Base-by-base conservation (phyloP, 2,888 invertebrate genomes). In the Lepidocyrtinus sp. region DNA sequence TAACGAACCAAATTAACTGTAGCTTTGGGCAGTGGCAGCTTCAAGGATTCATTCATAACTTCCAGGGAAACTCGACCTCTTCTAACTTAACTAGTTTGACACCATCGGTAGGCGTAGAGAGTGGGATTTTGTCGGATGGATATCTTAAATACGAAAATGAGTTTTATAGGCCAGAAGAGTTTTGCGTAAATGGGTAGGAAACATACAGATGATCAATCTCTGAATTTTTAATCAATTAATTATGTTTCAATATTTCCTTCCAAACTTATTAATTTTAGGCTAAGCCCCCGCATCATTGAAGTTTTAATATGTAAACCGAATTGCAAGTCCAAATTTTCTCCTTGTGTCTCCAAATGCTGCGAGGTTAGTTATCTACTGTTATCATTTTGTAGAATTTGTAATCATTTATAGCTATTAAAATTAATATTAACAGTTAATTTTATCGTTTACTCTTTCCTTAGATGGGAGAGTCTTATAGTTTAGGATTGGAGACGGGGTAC, bases 341-440 rank as follows among this genome's bases (percentile, higher is more conserved):
- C 83, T 7, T 83, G 83, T 55, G 65, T 83, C 21, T 63, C 78
- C 27, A 83, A 83, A 46, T 83, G 83, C 67, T 83, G 83, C 63
- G 78, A 72, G n/a, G n/a, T n/a, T n/a, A n/a, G n/a, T n/a, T n/a
- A n/a, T n/a, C n/a, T n/a, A n/a, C n/a, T n/a, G n/a, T n/a, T n/a
- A n/a, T n/a, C n/a, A n/a, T n/a, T n/a, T n/a, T n/a, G n/a, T n/a
- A n/a, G n/a, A n/a, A n/a, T n/a, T n/a, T n/a, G n/a, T n/a, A n/a
- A n/a, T n/a, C n/a, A n/a, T n/a, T n/a, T n/a, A n/a, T n/a, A n/a
- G n/a, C n/a, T n/a, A n/a, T n/a, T n/a, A n/a, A n/a, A n/a, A n/a
- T n/a, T n/a, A n/a, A n/a, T n/a, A n/a, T n/a, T n/a, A n/a, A n/a
- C n/a, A n/a, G n/a, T n/a, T n/a, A n/a, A n/a, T n/a, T n/a, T n/a